Base-by-base conservation (phyloP, 2,113 vertebrate genomes). In the Brevimyrus niger region DNA sequence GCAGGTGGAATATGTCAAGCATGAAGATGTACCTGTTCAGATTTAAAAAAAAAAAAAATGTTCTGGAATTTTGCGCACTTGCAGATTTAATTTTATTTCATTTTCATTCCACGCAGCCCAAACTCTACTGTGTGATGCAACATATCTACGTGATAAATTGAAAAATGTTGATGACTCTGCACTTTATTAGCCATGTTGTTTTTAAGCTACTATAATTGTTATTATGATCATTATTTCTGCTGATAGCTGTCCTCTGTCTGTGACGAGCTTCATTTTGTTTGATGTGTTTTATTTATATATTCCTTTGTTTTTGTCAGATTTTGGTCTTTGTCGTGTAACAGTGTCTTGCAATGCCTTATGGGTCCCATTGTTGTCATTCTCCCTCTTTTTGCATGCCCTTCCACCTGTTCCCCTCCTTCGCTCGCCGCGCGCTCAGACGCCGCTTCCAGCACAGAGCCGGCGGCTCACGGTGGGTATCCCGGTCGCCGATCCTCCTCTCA, bases 381-480 rank as follows among this genome's bases (percentile, higher is more conserved):
- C 92, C 82, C 93, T 91, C 94, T 94, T 95, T 95, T 95, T 96
- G 96, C 95, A 96, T 96, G 95, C 93, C 87, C 92, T 95, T 94
- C 94, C 94, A 95, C 95, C 94, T 95, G 94, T 95, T 95, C 91
- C 95, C 93, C 92, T 93, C 93, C 95, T 94, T 88, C 90, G 93
- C 92, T 92, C 91, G 90, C 92, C 89, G 93, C 95, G 95, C 94
- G 94, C 94, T 95, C 95, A 96, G 96, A 96, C 92, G 92, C 94
- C 90, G 91, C 94, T 93, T 95, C 95, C 95, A 95, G 95, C 94
- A 94, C 95, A 92, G 96, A 96, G 95, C 95, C 95, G 90, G 95
- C 96, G 93, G 95, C 95, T 95, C 96, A 96, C 94, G 96, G 96
- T 96, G 95, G 95, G 96, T 96, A 96, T 93, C 93, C 94, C 92